phyloP scores from a whole-genome alignment of 2,888 invertebrate species.

The Suillia variegata region DNA sequence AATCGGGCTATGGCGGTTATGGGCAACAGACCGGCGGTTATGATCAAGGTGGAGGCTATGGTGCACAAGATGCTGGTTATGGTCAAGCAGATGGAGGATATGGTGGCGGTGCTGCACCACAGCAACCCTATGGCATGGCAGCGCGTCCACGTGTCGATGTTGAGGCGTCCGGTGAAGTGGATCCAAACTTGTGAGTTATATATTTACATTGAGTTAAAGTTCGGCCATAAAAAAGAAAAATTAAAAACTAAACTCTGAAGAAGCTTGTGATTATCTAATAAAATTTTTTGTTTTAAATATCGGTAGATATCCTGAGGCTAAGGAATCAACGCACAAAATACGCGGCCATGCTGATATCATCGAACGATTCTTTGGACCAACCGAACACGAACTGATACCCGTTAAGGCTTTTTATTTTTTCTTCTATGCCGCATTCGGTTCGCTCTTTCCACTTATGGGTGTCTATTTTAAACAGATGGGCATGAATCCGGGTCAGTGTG shows the following conservation, averaged over 20 bases:
- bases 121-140: conserved; percentile 45
- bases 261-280: not conserved
- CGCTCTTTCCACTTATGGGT: conserved; percentile 96
- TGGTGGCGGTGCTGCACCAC: conserved; percentile 22
- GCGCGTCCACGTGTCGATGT: conserved; percentile 80
- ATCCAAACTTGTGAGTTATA: conserved; percentile 76
- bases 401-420: conserved; percentile 99
- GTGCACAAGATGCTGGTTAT: conserved; percentile 29
- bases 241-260: not conserved
- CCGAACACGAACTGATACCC: conserved; percentile 89
- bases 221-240: not conserved
- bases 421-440: conserved; percentile 99
- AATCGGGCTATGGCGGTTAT: conserved; percentile 28
- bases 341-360: conserved; percentile 84
- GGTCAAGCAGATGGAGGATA: conserved; percentile 30
- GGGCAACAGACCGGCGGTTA: conserved; percentile 29
- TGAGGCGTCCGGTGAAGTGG: conserved; percentile 83
- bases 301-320: conserved; percentile 79
- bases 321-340: conserved; percentile 88
- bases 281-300: not conserved
- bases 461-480: conserved; percentile 99
- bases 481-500: conserved; percentile 96
- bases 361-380: conserved; percentile 80
- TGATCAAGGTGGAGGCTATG: conserved; percentile 28
- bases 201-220: not conserved